These are phyloP conservation scores for Notodonta ziczac DNA, from an alignment of 2,888 invertebrate species.

Conservation along the genomic window DNA sequence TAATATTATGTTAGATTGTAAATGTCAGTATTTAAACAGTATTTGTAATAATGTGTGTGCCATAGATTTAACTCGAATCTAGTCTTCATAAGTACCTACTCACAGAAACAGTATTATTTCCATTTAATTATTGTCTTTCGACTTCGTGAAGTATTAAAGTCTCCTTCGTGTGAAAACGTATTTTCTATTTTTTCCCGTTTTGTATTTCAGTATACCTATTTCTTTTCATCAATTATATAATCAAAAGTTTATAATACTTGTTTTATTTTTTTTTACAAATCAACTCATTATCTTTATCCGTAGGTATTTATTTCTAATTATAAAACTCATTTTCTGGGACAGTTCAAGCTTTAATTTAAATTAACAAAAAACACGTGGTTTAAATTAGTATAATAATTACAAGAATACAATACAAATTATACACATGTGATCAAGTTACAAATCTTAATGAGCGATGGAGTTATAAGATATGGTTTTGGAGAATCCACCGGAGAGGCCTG, in stretches of 20 bases:
- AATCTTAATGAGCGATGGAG: conserved; percentile 30
- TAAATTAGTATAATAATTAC: conserved; percentile 32
- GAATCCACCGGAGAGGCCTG: conserved; percentile 23
- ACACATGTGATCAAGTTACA: conserved; percentile 13
- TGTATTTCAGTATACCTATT: too few species aligned
- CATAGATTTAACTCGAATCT: conserved; percentile 24
- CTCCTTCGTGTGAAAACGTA: not conserved
- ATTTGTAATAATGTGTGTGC: conserved; percentile 30
- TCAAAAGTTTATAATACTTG: too few species aligned
- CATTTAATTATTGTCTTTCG: too few species aligned
- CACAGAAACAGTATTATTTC: conserved; percentile 7
- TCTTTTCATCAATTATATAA: too few species aligned
- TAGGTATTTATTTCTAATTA: too few species aligned
- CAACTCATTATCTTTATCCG: too few species aligned
- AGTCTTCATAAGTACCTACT: conserved; percentile 12
- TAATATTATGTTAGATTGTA: too few species aligned
- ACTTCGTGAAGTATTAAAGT: too few species aligned
- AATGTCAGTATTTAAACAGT: not conserved
- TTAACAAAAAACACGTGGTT: conserved; percentile 12
- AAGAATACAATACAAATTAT: conserved; percentile 28
- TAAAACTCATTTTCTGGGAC: too few species aligned
- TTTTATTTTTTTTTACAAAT: too few species aligned
- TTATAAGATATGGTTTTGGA: conserved; percentile 38
- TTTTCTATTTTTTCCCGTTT: not conserved
- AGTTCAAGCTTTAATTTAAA: not conserved